Evolutionary conservation across 2,888 invertebrate genomes (phyloP).

Genomic region (Amblyteles armatorius): DNA sequence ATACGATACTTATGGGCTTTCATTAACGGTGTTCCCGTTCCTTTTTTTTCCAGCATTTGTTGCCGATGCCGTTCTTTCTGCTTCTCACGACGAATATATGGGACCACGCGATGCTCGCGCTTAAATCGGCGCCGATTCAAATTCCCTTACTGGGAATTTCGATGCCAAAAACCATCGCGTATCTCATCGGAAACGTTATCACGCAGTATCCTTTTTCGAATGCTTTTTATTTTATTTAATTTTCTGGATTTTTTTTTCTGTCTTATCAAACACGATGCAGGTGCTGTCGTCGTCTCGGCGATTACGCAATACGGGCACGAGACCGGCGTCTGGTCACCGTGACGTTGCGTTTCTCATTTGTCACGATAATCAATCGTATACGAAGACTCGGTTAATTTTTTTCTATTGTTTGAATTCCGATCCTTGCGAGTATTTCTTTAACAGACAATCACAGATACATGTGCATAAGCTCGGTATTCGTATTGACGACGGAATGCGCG

Average conservation of each 20-base stretch:
- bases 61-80: slow-evolving; percentile 96
- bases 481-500: slow-evolving; percentile 96
- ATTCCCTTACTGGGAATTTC: slow-evolving; percentile 87
- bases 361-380: slow-evolving; percentile 7
- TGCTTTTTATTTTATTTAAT: background rate
- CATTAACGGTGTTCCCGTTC: background rate
- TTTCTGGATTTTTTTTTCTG: slow-evolving; percentile 7
- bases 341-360: slow-evolving; percentile 15
- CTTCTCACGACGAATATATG: slow-evolving; percentile 92
- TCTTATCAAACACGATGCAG: background rate
- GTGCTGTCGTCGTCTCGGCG: background rate
- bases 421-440: slow-evolving; percentile 7
- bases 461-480: slow-evolving; percentile 98
- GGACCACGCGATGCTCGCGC: slow-evolving; percentile 91
- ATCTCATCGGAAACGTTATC: slow-evolving; percentile 92
- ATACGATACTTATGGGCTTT: background rate
- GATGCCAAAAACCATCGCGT: slow-evolving; percentile 92
- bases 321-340: background rate
- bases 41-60: slow-evolving; percentile 88
- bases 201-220: slow-evolving; percentile 91
- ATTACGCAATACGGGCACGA: background rate
- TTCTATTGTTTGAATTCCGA: background rate
- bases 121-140: slow-evolving; percentile 87
- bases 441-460: slow-evolving; percentile 86
- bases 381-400: background rate